These are phyloP conservation scores for Pegoplata infirma DNA, from an alignment of 2,888 invertebrate species.

Conservation along the genomic window DNA sequence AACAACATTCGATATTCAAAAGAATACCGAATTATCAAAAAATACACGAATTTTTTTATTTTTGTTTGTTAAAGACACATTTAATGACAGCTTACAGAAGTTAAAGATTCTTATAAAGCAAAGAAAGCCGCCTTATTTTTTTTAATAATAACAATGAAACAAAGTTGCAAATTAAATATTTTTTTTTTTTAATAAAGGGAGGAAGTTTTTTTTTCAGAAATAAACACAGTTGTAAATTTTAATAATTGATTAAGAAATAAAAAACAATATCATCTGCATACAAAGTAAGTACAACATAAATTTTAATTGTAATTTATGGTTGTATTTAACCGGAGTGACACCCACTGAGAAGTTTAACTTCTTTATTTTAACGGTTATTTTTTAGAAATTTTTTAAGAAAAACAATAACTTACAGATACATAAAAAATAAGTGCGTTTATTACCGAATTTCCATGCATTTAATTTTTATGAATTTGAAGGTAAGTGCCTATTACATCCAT, in stretches of 20 bases:
- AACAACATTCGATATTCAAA: conserved; percentile 36
- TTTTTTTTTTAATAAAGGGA: too few species aligned
- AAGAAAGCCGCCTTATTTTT: conserved; percentile 33
- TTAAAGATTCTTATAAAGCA: conserved; percentile 39
- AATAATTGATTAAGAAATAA: neutral
- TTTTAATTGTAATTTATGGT: neutral
- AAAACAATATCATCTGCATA: too few species aligned
- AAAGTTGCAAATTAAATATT: neutral
- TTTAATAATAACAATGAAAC: neutral
- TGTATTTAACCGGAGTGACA: neutral
- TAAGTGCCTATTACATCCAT: too few species aligned
- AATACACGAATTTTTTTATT: conserved; percentile 11
- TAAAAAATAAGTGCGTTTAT: too few species aligned
- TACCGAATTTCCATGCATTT: too few species aligned
- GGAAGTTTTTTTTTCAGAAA: too few species aligned
- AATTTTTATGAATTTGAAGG: too few species aligned
- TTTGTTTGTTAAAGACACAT: conserved; percentile 50
- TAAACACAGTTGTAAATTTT: too few species aligned
- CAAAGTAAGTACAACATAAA: neutral
- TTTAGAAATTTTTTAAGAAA: too few species aligned
- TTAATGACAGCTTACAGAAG: conserved; percentile 52
- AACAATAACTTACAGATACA: too few species aligned
- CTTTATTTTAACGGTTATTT: too few species aligned
- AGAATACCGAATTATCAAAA: conserved; percentile 51
- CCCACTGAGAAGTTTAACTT: neutral